Conservation (phyloP, 2,113 vertebrate genomes). For the Hydropotes inermis region DNA sequence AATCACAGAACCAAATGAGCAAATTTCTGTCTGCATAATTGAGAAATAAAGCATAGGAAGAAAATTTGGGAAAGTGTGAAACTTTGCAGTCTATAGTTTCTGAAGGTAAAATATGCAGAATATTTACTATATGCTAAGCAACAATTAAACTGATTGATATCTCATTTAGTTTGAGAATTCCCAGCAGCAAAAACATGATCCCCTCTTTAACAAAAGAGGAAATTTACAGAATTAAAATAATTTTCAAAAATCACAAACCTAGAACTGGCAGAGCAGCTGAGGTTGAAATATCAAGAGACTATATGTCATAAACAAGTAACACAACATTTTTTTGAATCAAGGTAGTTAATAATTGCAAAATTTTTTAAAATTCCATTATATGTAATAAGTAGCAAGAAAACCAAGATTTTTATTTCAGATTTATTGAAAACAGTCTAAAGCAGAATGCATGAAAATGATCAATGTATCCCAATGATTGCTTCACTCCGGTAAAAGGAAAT, state of each 20-base stretch:
- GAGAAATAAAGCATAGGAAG: neutral
- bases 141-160: neutral
- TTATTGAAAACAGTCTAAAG: neutral
- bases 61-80: neutral
- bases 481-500: neutral
- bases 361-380: fast-evolving
- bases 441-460: neutral
- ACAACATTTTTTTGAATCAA: neutral
- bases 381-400: neutral
- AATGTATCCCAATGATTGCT: neutral
- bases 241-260: neutral
- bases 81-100: neutral
- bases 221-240: neutral
- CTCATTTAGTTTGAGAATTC: neutral
- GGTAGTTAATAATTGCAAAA: neutral
- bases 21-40: neutral
- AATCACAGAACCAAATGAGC: neutral
- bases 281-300: neutral
- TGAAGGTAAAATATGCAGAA: neutral
- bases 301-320: neutral
- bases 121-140: neutral
- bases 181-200: neutral
- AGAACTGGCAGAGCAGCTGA: neutral
- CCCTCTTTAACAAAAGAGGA: neutral
- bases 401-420: neutral